Evolutionary conservation across 2,113 vertebrate species (phyloP), one percentile per base, ranked within the genome.

Genomic region (Semicossyphus pulcher): DNA sequence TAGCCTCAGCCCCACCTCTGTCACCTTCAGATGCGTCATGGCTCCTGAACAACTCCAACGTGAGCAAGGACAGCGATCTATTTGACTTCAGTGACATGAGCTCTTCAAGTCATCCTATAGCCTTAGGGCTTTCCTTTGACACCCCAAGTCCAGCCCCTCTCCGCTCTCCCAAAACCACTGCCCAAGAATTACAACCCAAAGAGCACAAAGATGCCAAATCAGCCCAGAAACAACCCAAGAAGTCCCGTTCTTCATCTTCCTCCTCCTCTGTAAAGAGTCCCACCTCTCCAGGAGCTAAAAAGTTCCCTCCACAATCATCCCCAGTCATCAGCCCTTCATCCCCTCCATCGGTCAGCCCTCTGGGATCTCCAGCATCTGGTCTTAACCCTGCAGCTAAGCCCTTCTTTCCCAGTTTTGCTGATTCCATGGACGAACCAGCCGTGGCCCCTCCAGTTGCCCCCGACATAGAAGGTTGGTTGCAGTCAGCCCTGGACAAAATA

Each of bases 331-430:
- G 44, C 37, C 81, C 91, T 4, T 66, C 87, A n/a, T 83, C 85
- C 39, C 70, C 81, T 9, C 67, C 80, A 14, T 23, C 64, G 0
- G 14, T 21, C 2, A 8, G 1, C 47, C 52, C 69, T n/a, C 20
- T 48, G 20, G 85, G 42, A 47, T 3, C 5, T 21, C 78, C 76
- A 12, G 83, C 74, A 45, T 94, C 92, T 4, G 91, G 84, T 37
- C 90, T 94, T 57, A 94, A 94, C 62, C 93, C 94, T 8, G 58
- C 93, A 18, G 94, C 94, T 26, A 92, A 92, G 18, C 94, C 94
- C 7, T 94, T 94, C 82, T 92, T 94, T 80, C 94, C 94, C 58
- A 93, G 88, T 76, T 93, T 93, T 77, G 78, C 88, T 21, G 93
- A 94, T 56, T 34, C 87, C 16, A 18, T 61, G 71, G 93, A 93